A percentile compares a stretch with the other conserved stretches of the same genome.
phyloP scores from a whole-genome alignment of 2,797 vertebrate genomes.

The Remorina albescens region DNA sequence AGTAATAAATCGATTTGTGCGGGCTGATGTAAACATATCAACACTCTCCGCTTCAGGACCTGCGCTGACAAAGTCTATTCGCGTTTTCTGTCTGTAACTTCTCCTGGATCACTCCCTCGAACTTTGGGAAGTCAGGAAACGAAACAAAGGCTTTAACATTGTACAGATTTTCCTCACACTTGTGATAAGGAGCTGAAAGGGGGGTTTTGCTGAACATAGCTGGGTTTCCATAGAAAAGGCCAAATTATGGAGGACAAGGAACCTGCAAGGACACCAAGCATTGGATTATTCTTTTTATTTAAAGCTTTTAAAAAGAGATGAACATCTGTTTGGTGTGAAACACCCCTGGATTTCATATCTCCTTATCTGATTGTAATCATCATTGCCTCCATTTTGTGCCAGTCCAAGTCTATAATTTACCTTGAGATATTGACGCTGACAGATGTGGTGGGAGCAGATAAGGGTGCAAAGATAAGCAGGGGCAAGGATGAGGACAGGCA shows the following conservation, averaged over 20 bases:
- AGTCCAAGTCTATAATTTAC: constrained; percentile 68
- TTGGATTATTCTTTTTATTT: constrained; percentile 13
- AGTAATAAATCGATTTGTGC: constrained; percentile 28
- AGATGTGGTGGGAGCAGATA: constrained; percentile 59
- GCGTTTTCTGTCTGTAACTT: constrained; percentile 6
- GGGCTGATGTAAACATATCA: constrained; percentile 27
- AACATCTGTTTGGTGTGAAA: constrained; percentile 50
- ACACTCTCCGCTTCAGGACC: not conserved
- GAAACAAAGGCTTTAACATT: constrained; percentile 34
- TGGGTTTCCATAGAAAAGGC: constrained; percentile 8
- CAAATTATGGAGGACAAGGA: constrained; percentile 12
- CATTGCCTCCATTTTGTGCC: constrained; percentile 70
- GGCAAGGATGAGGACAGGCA: constrained; percentile 44
- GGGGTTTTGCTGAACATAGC: constrained; percentile 17
- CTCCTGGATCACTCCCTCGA: not conserved
- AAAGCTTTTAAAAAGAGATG: constrained; percentile 11
- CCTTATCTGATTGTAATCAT: constrained; percentile 76
- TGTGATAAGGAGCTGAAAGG: constrained; percentile 37
- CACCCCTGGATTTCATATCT: constrained; percentile 58
- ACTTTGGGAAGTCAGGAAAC: not conserved
- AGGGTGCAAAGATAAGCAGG: constrained; percentile 58
- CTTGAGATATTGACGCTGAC: constrained; percentile 68
- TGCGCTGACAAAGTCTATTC: constrained; percentile 7
- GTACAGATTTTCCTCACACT: constrained; percentile 25
- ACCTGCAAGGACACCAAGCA: constrained; percentile 18